A percentile compares a stretch with the other conserved stretches of the same genome.
Conservation (phyloP, 2,888 invertebrate species). For the Spisula solida region DNA sequence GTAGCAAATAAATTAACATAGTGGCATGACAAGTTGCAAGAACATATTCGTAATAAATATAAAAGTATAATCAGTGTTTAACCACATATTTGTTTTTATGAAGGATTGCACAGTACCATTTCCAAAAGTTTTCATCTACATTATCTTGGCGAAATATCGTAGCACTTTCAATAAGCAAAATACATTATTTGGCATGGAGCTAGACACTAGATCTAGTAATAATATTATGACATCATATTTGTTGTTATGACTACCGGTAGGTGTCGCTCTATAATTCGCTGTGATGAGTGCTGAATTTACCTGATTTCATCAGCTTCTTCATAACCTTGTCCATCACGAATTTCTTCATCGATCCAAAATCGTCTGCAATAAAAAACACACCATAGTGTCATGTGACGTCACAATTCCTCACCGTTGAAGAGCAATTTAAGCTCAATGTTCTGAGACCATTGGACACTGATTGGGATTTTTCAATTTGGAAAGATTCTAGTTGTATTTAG, state of each 20-base stretch:
- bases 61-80: too few relatives aligned
- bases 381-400: not conserved
- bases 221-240: slow-evolving; percentile 41
- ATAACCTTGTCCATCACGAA: slow-evolving; percentile 60
- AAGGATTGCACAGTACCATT: too few relatives aligned
- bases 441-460: not conserved
- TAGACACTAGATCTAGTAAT: too few relatives aligned
- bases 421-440: not conserved
- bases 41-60: too few relatives aligned
- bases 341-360: slow-evolving; percentile 61
- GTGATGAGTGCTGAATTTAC: slow-evolving; percentile 64
- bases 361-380: slow-evolving; percentile 53
- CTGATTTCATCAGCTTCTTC: slow-evolving; percentile 69
- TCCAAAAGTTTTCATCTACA: too few relatives aligned
- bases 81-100: too few relatives aligned
- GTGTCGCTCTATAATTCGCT: slow-evolving; percentile 56
- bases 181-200: slow-evolving; percentile 36
- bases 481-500: too few relatives aligned
- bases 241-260: not conserved
- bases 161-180: not conserved
- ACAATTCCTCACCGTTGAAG: not conserved
- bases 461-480: too few relatives aligned
- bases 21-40: too few relatives aligned
- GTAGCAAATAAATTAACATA: not conserved
- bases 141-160: not conserved